These are phyloP conservation scores for Dasypolia templi DNA, from an alignment of 2,888 invertebrate genomes.

Conservation along the genomic window DNA sequence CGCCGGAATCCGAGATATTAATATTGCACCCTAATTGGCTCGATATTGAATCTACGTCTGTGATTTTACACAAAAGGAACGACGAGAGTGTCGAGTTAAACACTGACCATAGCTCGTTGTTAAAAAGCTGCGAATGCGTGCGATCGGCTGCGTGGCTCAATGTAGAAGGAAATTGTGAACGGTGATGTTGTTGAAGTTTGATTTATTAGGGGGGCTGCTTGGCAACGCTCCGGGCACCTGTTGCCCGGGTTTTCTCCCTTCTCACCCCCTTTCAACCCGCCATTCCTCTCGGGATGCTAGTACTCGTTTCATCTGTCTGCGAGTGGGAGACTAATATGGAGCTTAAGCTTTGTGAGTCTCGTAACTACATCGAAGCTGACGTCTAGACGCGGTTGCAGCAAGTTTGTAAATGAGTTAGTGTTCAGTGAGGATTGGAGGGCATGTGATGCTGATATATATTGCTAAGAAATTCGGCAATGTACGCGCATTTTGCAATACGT, in stretches of 20 bases:
- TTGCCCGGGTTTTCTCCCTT: slow-evolving; percentile 69
- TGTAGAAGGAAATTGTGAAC: slow-evolving; percentile 54
- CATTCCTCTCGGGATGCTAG: slow-evolving; percentile 53
- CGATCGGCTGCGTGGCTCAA: slow-evolving; percentile 42
- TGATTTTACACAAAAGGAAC: slow-evolving; percentile 69
- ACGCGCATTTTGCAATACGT: slow-evolving; percentile 17
- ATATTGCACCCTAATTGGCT: slow-evolving; percentile 41
- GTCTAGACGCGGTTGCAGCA: slow-evolving; percentile 58
- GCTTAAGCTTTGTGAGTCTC: slow-evolving; percentile 73
- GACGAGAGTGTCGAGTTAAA: background rate
- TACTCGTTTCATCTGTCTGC: slow-evolving; percentile 66
- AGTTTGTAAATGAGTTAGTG: slow-evolving; percentile 63
- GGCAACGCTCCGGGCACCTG: slow-evolving; percentile 77
- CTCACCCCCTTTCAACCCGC: slow-evolving; percentile 37
- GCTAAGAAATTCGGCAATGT: slow-evolving; percentile 40
- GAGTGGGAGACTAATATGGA: slow-evolving; percentile 73
- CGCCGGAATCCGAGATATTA: slow-evolving; percentile 34
- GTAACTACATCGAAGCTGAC: slow-evolving; percentile 67
- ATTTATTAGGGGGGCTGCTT: slow-evolving; percentile 67
- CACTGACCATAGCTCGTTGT: slow-evolving; percentile 49
- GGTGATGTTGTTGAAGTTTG: slow-evolving; percentile 59
- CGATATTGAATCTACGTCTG: slow-evolving; percentile 46
- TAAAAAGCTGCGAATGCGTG: slow-evolving; percentile 30
- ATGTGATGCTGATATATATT: slow-evolving; percentile 27
- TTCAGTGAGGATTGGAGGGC: slow-evolving; percentile 29